Evolutionary conservation across 2,113 vertebrate genomes (phyloP).

Genomic region (Amblyopsis rosae): DNA sequence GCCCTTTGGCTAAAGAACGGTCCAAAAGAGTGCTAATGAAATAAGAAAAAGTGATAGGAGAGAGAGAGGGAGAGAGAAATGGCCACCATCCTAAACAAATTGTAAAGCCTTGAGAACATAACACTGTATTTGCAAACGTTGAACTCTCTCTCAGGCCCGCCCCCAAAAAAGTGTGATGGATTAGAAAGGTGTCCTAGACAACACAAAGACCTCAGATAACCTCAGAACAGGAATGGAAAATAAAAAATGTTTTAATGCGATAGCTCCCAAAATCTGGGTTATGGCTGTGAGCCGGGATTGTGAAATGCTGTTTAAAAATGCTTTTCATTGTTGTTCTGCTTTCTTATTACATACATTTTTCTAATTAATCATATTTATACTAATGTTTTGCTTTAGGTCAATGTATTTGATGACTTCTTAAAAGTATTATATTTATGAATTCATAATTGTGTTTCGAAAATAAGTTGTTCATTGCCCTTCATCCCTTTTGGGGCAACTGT

Average conservation of each 20-base stretch:
- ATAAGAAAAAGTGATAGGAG: neutral
- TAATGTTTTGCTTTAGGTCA: no score
- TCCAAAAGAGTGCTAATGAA: neutral
- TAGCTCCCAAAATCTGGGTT: neutral
- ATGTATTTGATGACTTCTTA: no score
- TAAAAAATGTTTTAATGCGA: neutral
- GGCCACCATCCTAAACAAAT: constrained; percentile 43
- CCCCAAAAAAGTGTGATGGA: constrained; percentile 16
- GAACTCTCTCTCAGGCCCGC: constrained; percentile 29
- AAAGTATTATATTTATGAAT: no score
- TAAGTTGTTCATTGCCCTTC: no score
- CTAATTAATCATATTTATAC: no score
- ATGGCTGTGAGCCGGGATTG: no score
- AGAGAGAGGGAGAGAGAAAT: constrained; percentile 8
- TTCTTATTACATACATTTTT: no score
- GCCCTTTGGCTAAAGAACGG: neutral
- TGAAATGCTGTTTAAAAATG: no score
- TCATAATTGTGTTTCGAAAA: no score
- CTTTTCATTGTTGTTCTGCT: no score
- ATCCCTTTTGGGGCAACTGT: no score
- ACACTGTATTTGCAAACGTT: constrained; percentile 52
- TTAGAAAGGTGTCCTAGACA: constrained; percentile 24
- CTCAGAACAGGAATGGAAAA: constrained; percentile 9
- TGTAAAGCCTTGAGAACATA: constrained; percentile 36
- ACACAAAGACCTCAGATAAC: constrained; percentile 15